These are phyloP conservation scores for Luidia sarsii DNA, from an alignment of 53 echinoderm and acorn worm genomes.

Conservation along the genomic window DNA sequence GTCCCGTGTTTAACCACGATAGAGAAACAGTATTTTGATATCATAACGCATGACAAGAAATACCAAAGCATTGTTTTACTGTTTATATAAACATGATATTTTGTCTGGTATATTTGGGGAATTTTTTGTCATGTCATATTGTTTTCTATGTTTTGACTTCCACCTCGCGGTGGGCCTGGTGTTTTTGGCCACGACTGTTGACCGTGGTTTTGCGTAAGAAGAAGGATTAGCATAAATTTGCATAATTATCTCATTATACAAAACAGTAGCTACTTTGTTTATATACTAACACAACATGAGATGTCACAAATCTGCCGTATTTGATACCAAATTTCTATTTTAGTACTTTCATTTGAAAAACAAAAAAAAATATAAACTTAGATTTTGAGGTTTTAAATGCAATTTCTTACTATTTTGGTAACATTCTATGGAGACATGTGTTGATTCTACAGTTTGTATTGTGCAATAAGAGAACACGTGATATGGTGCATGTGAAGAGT, in stretches of 20 bases:
- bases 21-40: slow-evolving; percentile 47
- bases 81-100: slow-evolving; percentile 45
- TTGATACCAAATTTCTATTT: slow-evolving; percentile 77
- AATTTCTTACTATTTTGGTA: slow-evolving; percentile 76
- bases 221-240: slow-evolving; percentile 15
- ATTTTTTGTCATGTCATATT: slow-evolving; percentile 20
- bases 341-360: slow-evolving; percentile 70
- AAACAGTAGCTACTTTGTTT: slow-evolving; percentile 55
- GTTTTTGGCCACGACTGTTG: too few species aligned
- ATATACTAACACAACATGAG: slow-evolving; percentile 53
- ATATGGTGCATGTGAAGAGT: slow-evolving; percentile 48
- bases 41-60: slow-evolving; percentile 43
- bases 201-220: too few species aligned
- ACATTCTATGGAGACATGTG: slow-evolving; percentile 56
- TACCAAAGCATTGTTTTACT: slow-evolving; percentile 60
- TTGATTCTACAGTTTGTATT: slow-evolving; percentile 40
- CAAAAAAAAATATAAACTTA: slow-evolving; percentile 62
- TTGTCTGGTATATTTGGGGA: slow-evolving; percentile 53
- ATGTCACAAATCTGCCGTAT: slow-evolving; percentile 61
- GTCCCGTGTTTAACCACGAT: slow-evolving; percentile 11
- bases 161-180: too few species aligned
- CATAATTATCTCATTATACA: slow-evolving; percentile 32
- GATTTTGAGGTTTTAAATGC: slow-evolving; percentile 72
- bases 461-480: slow-evolving; percentile 54
- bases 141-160: too few species aligned